Base-by-base conservation (phyloP, 2,797 vertebrate genomes). In the Antrozous pallidus region DNA sequence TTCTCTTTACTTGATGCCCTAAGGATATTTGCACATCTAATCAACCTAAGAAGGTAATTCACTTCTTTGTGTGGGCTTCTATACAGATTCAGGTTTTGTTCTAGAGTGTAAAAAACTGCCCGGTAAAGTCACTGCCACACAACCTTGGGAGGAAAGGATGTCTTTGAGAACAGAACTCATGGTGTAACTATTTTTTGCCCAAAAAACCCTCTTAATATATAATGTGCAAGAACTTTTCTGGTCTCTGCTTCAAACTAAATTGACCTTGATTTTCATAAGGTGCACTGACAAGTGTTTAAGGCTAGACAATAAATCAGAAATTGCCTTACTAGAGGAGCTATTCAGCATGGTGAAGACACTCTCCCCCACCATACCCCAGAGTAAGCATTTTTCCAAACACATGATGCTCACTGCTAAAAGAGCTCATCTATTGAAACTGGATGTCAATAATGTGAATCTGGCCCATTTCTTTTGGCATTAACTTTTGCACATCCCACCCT, bases 201-300 rank as follows among this genome's bases (percentile, higher is more conserved):
- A 84, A 94, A 94, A 88, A 91, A 96, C 24, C 67, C 73, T 88
- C 77, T 95, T 93, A 74, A 79, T 58, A 8, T 67, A 33, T 42
- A 75, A 63, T 47, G 70, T 80, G 20, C 47, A 89, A 82, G 80
- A 89, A 75, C 31, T 45, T 89, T 90, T 70, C 45, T 71, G 73
- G 90, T 87, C 90, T 96, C 58, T 8, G 65, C 65, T 85, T 97
- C 77, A 95, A 93, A 84, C 31, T 71, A 86, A 87, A 94, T 78
- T 95, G 90, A 73, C 91, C 89, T 81, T 89, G 80, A 74, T 93
- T 91, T 90, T 82, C 91, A 56, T 26, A 33, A 2, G 80, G 80
- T 85, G 4, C 73, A 73, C 73, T 93, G 77, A 73, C 65, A 88
- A 45, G 40, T 80, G 36, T 90, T 95, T 94, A 89, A 81, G 61